These are phyloP conservation scores for Gephyroberyx darwinii DNA, from an alignment of 2,797 vertebrate genomes.

Conservation along the genomic window DNA sequence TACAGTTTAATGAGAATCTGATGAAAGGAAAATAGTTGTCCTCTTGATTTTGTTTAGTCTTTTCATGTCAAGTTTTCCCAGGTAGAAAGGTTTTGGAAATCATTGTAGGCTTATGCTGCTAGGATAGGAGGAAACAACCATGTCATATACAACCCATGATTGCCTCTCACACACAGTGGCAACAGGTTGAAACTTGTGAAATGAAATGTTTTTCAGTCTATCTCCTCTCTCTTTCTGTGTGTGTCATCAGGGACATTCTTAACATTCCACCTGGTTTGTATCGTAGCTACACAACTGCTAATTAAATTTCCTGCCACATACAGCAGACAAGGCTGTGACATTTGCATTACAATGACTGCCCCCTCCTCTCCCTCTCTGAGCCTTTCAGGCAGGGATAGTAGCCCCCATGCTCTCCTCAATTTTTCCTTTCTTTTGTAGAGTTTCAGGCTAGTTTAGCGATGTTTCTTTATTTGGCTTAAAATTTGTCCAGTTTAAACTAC, in stretches of 20 bases:
- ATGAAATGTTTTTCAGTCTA: constrained; percentile 78
- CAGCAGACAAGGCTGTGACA: constrained; percentile 78
- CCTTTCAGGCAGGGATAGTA: constrained; percentile 74
- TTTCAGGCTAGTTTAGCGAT: constrained; percentile 54
- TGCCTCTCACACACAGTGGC: constrained; percentile 53
- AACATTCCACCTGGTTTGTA: constrained; percentile 87
- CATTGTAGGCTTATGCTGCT: constrained; percentile 58
- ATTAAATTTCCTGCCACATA: constrained; percentile 88
- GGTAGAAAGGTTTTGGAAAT: constrained; percentile 63
- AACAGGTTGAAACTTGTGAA: constrained; percentile 81
- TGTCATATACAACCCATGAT: constrained; percentile 59
- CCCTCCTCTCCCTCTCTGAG: constrained; percentile 37
- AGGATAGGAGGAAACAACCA: constrained; percentile 70
- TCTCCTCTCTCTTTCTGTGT: constrained; percentile 32
- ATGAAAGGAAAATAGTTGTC: constrained; percentile 53
- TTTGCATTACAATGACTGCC: constrained; percentile 86
- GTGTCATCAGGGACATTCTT: constrained; percentile 82
- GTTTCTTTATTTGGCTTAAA: constrained; percentile 52
- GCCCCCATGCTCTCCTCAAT: constrained; percentile 49
- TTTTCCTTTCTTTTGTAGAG: constrained; percentile 56
- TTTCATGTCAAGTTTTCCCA: constrained; percentile 42
- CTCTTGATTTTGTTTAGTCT: constrained; percentile 13
- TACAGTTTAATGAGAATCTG: constrained; percentile 32
- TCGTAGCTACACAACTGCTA: constrained; percentile 83
- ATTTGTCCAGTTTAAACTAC: constrained; percentile 37